Conservation (phyloP, 2,113 vertebrate species). For the Paradisaea rubra region DNA sequence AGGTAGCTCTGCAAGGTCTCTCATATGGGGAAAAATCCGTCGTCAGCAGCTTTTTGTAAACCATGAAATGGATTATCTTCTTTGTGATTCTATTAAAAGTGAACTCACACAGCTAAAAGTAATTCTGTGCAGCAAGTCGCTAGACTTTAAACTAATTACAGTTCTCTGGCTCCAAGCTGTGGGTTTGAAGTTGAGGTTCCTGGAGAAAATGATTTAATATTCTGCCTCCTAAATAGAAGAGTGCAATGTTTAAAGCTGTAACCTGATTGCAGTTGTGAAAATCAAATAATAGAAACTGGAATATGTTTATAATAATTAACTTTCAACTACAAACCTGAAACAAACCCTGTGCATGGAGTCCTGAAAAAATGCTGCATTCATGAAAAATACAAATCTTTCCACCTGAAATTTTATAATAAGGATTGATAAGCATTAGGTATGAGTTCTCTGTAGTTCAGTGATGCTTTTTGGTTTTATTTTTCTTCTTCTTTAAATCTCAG, state of each 20-base stretch:
- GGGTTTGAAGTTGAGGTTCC: slow-evolving; percentile 18
- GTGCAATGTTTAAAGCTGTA: neutral
- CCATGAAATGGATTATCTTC: neutral
- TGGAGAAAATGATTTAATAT: neutral
- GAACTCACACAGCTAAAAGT: neutral
- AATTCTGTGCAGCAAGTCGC: neutral
- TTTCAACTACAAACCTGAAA: neutral
- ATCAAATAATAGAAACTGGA: neutral
- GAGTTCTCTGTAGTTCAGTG: neutral
- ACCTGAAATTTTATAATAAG: neutral
- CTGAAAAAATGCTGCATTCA: neutral
- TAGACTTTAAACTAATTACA: slow-evolving; percentile 37
- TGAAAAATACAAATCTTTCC: neutral
- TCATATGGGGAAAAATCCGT: neutral
- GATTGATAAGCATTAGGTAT: neutral
- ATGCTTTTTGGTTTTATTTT: neutral
- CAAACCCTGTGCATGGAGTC: neutral
- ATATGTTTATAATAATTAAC: neutral
- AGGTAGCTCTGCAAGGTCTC: neutral
- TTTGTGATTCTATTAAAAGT: slow-evolving; percentile 9
- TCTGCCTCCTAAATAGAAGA: neutral
- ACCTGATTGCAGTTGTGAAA: neutral
- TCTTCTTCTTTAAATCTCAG: neutral
- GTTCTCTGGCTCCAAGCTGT: neutral
- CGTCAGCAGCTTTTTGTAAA: slow-evolving; percentile 1